Evolutionary conservation across 2,888 invertebrate genomes (phyloP), one percentile per base, ranked within the genome.

Genomic region (Eudasyphora cyanicolor): DNA sequence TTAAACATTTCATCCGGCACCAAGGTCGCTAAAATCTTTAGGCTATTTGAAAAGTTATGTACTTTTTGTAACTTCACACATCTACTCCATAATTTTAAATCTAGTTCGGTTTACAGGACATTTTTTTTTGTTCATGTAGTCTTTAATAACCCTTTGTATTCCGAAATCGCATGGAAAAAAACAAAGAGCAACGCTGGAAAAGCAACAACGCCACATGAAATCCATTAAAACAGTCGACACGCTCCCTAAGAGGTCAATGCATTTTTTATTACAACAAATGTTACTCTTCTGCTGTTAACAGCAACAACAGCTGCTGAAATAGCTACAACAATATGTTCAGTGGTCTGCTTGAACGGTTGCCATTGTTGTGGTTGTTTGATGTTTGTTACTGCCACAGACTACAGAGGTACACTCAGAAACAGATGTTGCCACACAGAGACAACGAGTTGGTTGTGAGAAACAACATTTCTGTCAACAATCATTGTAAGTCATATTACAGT

Each of bases 231-330:
- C 49, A 84, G 81, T 81, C 81, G 84, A 81, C 84, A 84, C 77
- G 84, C 78, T 81, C 81, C 78, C 84, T 79, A 76, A 84, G 76
- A 84, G 84, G 84, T 84, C 84, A 84, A 84, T 84, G 84, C 81
- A 84, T 84, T 84, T 84, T 84, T 81, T 84, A 84, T 84, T 81
- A 81, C 81, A 84, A 84, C 78, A 81, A 84, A 84, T 78, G 78
- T 76, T 80, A 42, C 75, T 45, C 42, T 21, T 14, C 64, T 38
- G 8, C 35, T 32, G 19, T 17, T 35, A 12, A 35, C 35, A 67
- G 2, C 17, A 21, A 19, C 12, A 32, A 38, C 64, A 64, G 42
- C 35, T n/a, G 2, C 17, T 12, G 35, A 12, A 32, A 38, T 38
- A 64, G 42, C 35, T n/a, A 24, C 35, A 38, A 14, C 67, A 64